Evolutionary conservation across 2,888 invertebrate genomes (phyloP), one percentile per base, ranked within the genome.

Genomic region (Hypsopygia costalis): DNA sequence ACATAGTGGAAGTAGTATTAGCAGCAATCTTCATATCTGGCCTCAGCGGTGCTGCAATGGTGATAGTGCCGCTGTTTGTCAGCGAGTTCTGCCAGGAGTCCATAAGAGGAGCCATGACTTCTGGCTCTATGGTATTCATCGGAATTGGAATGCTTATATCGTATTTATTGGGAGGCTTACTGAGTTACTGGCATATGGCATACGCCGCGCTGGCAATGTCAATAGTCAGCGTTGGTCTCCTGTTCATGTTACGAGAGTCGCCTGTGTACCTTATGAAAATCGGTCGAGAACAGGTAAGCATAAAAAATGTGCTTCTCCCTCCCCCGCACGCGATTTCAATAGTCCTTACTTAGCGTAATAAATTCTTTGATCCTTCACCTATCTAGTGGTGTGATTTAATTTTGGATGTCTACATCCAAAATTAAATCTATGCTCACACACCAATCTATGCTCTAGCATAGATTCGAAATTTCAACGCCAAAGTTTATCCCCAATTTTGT

Each of bases 51-150:
- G 54, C 69, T 0, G 49, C 59, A 0, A 62, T 74, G 34, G 46
- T 81, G 0, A 56, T 75, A 1, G 60, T 67, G 0, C 70, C 76
- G 0, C 65, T 85, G 2, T 83, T 56, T 47, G 51, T 81, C 31
- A 65, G 75, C 21, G 86, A 86, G 49, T 65, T 81, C 22, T 73
- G 76, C 40, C 69, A 81, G 37, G 75, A 82, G 34, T 75, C 73
- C 1, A 69, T 85, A 11, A 53, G 85, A 12, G 86, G 83, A 0
- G 57, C 63, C 1, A 62, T 86, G 69, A 71, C 74, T 0, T 63
- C 82, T 1, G 60, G 65, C 0, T 44, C 68, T 0, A 60, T 79
- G 43, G 59, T 74, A 5, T 76, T 78, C 49, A 72, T 68, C 25
- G 64, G 63, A 0, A 22, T 80, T 0, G 86, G 86, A 0, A 63